Conservation (phyloP, 1,140 invertebrate genomes). For the Zophobas atratus region DNA sequence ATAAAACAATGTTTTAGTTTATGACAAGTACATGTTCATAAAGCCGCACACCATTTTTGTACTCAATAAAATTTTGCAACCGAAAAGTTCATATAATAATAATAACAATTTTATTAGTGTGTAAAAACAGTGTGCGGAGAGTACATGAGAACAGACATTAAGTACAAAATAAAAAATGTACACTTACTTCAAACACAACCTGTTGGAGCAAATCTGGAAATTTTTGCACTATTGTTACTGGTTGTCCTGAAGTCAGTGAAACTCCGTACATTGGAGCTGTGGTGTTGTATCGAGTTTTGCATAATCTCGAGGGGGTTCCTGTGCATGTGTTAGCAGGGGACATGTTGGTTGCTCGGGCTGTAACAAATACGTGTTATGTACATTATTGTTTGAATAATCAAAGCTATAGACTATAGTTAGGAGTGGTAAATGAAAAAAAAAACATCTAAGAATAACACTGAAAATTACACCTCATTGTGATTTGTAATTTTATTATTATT, state of each 20-base stretch:
- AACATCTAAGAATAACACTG: too few species aligned
- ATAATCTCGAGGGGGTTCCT: conserved; percentile 82
- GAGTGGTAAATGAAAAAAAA: too few species aligned
- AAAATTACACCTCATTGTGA: too few species aligned
- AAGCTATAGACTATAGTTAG: too few species aligned
- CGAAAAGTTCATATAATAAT: too few species aligned
- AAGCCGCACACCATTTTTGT: too few species aligned
- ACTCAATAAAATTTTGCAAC: too few species aligned
- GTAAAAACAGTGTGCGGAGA: too few species aligned
- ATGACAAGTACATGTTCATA: too few species aligned
- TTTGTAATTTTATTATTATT: too few species aligned
- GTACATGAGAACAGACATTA: too few species aligned
- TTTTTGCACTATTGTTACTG: conserved; percentile 94
- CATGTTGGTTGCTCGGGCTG: conserved; percentile 63
- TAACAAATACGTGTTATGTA: conserved; percentile 49
- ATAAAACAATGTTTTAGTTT: conserved; percentile 11
- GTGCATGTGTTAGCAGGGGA: conserved; percentile 67
- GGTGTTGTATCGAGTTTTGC: conserved; percentile 91
- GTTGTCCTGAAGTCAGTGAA: conserved; percentile 91
- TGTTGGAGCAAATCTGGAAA: conserved; percentile 95
- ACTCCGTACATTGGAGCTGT: conserved; percentile 95
- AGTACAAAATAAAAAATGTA: background rate
- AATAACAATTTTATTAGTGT: too few species aligned
- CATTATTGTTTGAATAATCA: background rate
- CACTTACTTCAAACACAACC: conserved; percentile 88